Evolutionary conservation across 2,113 vertebrate species (phyloP), one percentile per base, ranked within the genome.

Genomic region (Podarcis cretensis): DNA sequence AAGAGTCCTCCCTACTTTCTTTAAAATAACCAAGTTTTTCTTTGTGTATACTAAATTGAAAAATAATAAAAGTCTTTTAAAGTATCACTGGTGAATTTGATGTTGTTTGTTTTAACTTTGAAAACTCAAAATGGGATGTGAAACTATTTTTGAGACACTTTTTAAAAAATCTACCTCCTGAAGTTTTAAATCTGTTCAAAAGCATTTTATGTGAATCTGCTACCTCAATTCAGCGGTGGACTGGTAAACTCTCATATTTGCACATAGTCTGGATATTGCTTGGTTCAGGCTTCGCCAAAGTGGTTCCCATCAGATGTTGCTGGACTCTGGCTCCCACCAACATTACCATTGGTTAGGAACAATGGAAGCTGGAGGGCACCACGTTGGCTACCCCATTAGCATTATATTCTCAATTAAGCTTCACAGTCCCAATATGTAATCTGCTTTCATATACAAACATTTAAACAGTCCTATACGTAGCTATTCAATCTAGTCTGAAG

Each of bases 21-120:
- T 89, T 48, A 30, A 83, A 84, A 25, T 65, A 30, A 65, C 30
- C 21, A 88, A 80, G 92, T 27, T 76, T 77, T 89, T 65, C 16
- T 80, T 37, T 0, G 91, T 27, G 91, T 74, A 40, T 35, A 87
- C 14, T 18, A 20, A 71, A 18, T 27, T 68, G 91, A 79, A 89
- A 87, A 40, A 87, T 87, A 93, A 94, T 92, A 93, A 95, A 92
- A 89, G 71, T 88, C 21, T 63, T 79, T 79, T 87, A 18, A 69
- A 40, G 27, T 18, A 13, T 40, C 65, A 16, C 57, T 35, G 2
- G 83, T 76, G 83, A 65, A 75, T 27, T 35, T 80, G 54, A 73
- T 82, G 16, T 63, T 20, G 59, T 74, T 73, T 81, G 7, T 57
- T 80, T 35, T 63, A 75, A 37, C 7, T 77, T 16, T 57, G 23